Conservation (phyloP, 2,797 vertebrate species). For the Octomys mimax region DNA sequence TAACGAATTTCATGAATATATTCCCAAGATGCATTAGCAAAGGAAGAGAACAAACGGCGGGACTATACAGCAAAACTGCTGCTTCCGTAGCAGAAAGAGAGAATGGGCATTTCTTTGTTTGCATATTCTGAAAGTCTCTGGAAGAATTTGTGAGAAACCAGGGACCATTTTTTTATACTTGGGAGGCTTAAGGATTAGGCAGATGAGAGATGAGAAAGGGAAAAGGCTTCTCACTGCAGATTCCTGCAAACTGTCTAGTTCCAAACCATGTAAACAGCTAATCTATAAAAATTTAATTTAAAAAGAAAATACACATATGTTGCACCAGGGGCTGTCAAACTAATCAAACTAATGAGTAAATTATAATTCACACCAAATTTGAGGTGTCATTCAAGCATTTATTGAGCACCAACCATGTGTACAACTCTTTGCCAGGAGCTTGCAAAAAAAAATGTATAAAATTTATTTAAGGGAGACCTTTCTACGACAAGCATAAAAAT, state of each 20-base stretch:
- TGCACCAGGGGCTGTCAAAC: not conserved
- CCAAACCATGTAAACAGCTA: not conserved
- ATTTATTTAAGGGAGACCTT: not conserved
- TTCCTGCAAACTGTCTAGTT: not conserved
- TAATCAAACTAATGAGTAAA: not conserved
- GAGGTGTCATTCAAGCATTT: not conserved
- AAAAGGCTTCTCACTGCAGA: not conserved
- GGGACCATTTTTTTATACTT: rapidly evolving
- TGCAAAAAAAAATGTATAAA: no score
- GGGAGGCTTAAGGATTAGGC: not conserved
- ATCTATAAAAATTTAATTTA: not conserved
- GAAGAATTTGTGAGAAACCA: not conserved
- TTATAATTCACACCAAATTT: not conserved
- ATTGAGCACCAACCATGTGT: not conserved
- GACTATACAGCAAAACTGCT: rapidly evolving
- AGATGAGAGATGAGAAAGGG: not conserved
- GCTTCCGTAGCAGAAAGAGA: not conserved
- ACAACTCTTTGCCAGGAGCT: not conserved
- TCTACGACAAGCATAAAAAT: not conserved
- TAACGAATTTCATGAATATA: not conserved
- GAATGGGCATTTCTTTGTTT: not conserved
- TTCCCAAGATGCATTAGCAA: rapidly evolving
- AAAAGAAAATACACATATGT: not conserved
- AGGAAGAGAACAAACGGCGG: not conserved
- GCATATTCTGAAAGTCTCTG: not conserved